Evolutionary conservation across 2,888 invertebrate species (phyloP).

Genomic region (Laothoe populi): DNA sequence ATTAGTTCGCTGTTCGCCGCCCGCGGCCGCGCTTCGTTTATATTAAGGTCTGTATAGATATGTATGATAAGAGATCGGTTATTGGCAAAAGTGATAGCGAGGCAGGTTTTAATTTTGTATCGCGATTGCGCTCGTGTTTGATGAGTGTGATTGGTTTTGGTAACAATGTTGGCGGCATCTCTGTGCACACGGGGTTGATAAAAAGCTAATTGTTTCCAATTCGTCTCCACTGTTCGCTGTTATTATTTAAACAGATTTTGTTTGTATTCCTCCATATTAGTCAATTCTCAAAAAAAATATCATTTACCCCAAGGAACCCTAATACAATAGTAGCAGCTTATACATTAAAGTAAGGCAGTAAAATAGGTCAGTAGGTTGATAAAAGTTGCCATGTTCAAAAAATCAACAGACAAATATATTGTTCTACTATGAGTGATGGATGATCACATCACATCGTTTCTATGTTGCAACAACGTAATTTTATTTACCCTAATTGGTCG

Average conservation of each 20-base stretch:
- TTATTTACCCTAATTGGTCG: neutral
- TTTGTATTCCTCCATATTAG: too few relatives aligned
- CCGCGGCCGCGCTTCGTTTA: constrained; percentile 81
- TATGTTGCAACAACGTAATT: neutral
- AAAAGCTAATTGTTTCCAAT: neutral
- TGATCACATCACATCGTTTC: neutral
- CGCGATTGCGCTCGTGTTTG: constrained; percentile 49
- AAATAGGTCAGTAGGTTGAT: neutral
- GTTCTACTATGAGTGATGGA: neutral
- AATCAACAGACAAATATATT: neutral
- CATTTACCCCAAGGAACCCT: too few relatives aligned
- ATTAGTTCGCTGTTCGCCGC: constrained; percentile 84
- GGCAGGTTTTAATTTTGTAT: constrained; percentile 77
- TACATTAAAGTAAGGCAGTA: neutral
- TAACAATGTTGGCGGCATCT: constrained; percentile 16
- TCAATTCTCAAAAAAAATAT: too few relatives aligned
- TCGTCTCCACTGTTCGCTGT: neutral
- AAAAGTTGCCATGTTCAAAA: neutral
- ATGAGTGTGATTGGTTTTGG: constrained; percentile 60
- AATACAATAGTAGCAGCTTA: too few relatives aligned
- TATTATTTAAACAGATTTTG: too few relatives aligned
- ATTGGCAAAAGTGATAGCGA: constrained; percentile 81
- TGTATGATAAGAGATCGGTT: constrained; percentile 82
- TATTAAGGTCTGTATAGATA: constrained; percentile 83
- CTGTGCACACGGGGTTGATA: neutral